Conservation (phyloP, 2,888 invertebrate genomes). For the Yponomeuta malinellus region DNA sequence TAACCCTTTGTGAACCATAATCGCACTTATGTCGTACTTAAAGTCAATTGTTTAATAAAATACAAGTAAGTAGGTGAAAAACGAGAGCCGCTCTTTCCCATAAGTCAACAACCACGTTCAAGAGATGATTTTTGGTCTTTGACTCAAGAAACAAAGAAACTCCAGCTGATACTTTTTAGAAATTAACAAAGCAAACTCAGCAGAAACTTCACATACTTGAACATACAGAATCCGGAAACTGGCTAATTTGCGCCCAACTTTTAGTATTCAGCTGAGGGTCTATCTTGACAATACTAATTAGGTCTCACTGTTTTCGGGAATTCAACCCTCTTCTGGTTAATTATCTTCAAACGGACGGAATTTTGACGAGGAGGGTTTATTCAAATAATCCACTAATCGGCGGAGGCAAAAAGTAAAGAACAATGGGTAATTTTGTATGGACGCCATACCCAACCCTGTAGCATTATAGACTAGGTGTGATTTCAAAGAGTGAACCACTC, state of each 20-base stretch:
- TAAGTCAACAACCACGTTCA: neutral
- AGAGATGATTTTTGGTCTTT: neutral
- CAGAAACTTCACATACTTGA: neutral
- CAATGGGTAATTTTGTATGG: too few species aligned
- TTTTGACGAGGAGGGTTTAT: neutral
- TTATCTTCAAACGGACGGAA: neutral
- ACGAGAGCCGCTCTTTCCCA: neutral
- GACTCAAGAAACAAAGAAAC: neutral
- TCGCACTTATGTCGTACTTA: too few species aligned
- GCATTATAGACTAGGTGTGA: too few species aligned
- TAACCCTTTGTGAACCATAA: too few species aligned
- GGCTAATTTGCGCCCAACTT: neutral
- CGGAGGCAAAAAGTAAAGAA: too few species aligned
- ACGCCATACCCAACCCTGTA: too few species aligned
- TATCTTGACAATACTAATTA: neutral
- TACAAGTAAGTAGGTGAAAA: too few species aligned
- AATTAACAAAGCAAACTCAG: neutral
- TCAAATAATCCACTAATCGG: neutral
- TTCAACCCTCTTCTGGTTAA: neutral
- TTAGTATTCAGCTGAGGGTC: neutral
- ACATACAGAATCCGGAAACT: neutral
- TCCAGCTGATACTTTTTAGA: neutral
- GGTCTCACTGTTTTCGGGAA: neutral
- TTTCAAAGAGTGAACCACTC: too few species aligned
- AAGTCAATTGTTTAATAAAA: too few species aligned